These are phyloP conservation scores for Donacobius atricapilla DNA, from an alignment of 2,113 vertebrate genomes.

Conservation along the genomic window DNA sequence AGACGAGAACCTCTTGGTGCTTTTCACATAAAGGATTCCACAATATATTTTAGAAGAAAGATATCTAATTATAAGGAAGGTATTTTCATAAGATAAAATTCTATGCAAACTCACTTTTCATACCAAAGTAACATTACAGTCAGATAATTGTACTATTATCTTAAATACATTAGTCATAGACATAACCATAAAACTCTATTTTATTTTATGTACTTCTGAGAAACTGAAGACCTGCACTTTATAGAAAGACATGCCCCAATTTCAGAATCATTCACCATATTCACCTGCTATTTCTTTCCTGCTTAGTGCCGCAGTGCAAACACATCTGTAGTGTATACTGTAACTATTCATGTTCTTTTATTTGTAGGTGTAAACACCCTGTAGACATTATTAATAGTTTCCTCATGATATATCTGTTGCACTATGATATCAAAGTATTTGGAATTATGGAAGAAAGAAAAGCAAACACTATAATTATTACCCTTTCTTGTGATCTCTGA, in stretches of 20 bases:
- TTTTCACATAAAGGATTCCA: background rate
- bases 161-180: background rate
- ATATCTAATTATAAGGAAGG: background rate
- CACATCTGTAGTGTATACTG: background rate
- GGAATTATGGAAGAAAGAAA: background rate
- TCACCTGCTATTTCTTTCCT: background rate
- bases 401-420: background rate
- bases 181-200: background rate
- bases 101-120: background rate
- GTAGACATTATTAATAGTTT: background rate
- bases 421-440: background rate
- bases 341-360: background rate
- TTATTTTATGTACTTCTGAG: background rate
- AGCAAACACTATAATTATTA: background rate
- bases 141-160: background rate
- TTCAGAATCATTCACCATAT: background rate
- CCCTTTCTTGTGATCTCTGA: background rate
- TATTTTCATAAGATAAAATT: background rate
- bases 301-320: background rate
- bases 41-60: background rate
- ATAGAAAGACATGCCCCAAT: background rate
- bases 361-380: background rate
- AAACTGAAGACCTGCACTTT: background rate
- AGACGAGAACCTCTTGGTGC: background rate
- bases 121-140: background rate